Evolutionary conservation across 2,113 vertebrate genomes (phyloP).

Genomic region (Prunella himalayana): DNA sequence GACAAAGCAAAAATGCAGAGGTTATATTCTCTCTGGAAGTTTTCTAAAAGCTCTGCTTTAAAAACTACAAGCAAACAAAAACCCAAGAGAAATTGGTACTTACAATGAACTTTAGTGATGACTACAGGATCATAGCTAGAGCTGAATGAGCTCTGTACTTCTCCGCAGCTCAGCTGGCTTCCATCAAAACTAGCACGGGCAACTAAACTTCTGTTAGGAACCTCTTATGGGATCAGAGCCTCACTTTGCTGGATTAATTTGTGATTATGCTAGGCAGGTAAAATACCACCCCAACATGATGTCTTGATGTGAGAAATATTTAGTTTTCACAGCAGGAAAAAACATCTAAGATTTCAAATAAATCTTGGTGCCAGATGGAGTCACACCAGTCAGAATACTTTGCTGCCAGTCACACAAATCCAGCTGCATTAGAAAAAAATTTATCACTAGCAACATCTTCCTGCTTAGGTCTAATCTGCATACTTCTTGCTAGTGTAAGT

Average conservation of each 20-base stretch:
- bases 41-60: neutral
- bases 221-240: neutral
- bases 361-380: neutral
- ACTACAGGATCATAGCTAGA: neutral
- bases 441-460: neutral
- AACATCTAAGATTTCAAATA: neutral
- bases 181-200: neutral
- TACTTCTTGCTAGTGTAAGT: neutral
- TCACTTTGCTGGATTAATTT: neutral
- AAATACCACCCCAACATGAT: neutral
- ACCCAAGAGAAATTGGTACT: neutral
- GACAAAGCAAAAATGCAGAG: neutral
- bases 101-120: neutral
- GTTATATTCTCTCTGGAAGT: neutral
- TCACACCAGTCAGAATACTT: neutral
- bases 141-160: neutral
- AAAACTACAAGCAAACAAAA: neutral
- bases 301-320: neutral
- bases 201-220: neutral
- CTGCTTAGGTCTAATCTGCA: neutral
- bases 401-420: neutral
- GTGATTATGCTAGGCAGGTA: neutral
- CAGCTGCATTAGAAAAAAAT: neutral
- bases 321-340: neutral
- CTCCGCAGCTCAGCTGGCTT: neutral